Percentiles rank a stretch among this genome's conserved stretches.
phyloP scores from a whole-genome alignment of 2,797 vertebrate genomes.

The Telmatherina bonti region DNA sequence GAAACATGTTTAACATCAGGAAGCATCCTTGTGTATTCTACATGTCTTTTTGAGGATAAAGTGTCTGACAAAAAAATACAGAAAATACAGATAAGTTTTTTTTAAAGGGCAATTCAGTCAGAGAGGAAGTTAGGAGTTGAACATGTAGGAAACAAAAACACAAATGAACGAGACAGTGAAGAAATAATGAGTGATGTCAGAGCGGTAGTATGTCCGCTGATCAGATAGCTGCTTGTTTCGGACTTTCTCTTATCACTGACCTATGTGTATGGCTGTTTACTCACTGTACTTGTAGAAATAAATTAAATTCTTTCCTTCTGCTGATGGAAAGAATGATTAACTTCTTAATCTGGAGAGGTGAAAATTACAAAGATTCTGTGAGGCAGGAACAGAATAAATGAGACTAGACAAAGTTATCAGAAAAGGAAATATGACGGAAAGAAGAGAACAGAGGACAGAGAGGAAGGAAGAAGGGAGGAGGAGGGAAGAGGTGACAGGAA shows the following conservation, averaged over 20 bases:
- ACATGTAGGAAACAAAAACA: constrained; percentile 17
- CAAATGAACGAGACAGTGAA: constrained; percentile 27
- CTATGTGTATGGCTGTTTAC: constrained; percentile 31
- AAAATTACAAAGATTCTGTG: background rate
- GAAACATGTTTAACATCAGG: background rate
- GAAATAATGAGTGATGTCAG: constrained; percentile 52
- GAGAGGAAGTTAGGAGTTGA: constrained; percentile 7
- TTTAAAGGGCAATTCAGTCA: background rate
- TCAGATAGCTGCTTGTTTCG: constrained; percentile 64
- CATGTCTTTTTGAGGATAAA: background rate
- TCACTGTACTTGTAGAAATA: constrained; percentile 28
- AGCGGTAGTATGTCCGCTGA: constrained; percentile 46
- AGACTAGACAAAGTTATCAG: constrained; percentile 32
- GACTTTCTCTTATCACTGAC: constrained; percentile 63
- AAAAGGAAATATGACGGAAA: constrained; percentile 19
- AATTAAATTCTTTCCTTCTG: too few relatives aligned
- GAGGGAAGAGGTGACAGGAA: constrained; percentile 51
- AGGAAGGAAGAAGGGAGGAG: constrained; percentile 41
- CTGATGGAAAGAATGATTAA: background rate
- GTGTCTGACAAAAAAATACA: background rate
- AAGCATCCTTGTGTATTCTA: background rate
- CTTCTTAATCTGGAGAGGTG: background rate
- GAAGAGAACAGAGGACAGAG: constrained; percentile 23
- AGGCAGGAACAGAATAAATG: constrained; percentile 7
- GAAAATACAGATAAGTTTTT: background rate